phyloP scores from a whole-genome alignment of 2,888 invertebrate genomes.

The Taphrorychus bicolor region DNA sequence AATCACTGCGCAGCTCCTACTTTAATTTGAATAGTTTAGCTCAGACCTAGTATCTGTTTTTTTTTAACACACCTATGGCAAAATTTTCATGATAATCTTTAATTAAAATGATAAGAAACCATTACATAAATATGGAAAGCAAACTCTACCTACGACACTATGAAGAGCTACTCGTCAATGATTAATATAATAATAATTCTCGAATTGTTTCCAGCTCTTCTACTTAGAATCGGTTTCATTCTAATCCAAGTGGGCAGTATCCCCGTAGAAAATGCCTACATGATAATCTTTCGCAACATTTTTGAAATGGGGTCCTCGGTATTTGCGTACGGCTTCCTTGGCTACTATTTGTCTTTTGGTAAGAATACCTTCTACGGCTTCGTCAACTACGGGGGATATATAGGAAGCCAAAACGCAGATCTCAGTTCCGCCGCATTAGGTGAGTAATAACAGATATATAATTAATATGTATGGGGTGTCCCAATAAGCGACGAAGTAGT shows the following conservation, averaged over 20 bases:
- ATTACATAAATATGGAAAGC: no score
- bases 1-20: no score
- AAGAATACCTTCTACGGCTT: slow-evolving; percentile 47
- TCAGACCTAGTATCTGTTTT: no score
- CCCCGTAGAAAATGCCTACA: slow-evolving; percentile 55
- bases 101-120: no score
- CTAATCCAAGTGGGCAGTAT: slow-evolving; percentile 55
- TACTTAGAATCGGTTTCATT: slow-evolving; percentile 48
- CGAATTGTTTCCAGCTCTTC: slow-evolving; percentile 42
- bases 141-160: no score
- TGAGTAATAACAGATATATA: no score
- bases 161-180: no score
- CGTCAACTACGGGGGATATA: slow-evolving; percentile 42
- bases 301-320: slow-evolving; percentile 53
- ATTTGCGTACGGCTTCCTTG: slow-evolving; percentile 51
- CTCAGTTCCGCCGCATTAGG: slow-evolving; percentile 32
- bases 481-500: not conserved
- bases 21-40: no score
- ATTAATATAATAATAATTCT: not conserved
- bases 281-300: slow-evolving; percentile 55
- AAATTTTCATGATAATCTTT: no score
- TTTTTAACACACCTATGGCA: no score
- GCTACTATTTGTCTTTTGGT: slow-evolving; percentile 53
- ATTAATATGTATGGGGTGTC: no score
- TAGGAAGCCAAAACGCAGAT: slow-evolving; percentile 32